Evolutionary conservation across 2,888 invertebrate species (phyloP), one percentile per base, ranked within the genome.

Genomic region (Deilephila porcellus): DNA sequence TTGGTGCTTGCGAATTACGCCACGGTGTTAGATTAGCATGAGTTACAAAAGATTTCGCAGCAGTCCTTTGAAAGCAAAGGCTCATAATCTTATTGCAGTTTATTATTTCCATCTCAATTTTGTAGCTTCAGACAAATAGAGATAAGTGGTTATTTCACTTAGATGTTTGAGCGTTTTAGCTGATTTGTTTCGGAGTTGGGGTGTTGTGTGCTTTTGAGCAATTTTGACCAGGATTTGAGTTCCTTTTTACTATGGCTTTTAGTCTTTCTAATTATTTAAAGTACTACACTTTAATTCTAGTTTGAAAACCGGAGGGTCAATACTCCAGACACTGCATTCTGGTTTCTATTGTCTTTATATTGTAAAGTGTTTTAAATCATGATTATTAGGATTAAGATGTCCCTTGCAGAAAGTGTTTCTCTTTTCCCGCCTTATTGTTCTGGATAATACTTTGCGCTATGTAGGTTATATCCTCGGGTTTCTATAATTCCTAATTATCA

Each of bases 81-180:
- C 86, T 86, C 81, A 88, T 88, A 88, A 91, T 91, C 88, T 88
- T 90, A 90, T 90, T 89, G 88, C 89, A 84, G 84, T 88, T 86
- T 85, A 85, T 82, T 86, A 83, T 87, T 85, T 85, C 79, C 79
- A 79, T 80, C 77, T 78, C 79, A 78, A 79, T 81, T 80, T 76
- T 78, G 77, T 75, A 83, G 59, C 59, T 71, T 17, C 60, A 37
- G 37, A 60, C 67, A 67, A 67, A 67, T 52, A 67, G 67, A 45
- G 45, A 52, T 67, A 67, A 52, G 52, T 67, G 14, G 52, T 67
- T 67, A 52, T 52, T 52, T 17, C 52, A 52, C 45, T n/a, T 8
- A 37, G 52, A 17, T 52, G 52, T 52, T 67, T 45, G 1, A 56
- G 20, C 20, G 11, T 6, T 45, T 67, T 63, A 8, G 5, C 25